Conservation (phyloP, 1,140 invertebrate genomes). For the Drosophila guanche region DNA sequence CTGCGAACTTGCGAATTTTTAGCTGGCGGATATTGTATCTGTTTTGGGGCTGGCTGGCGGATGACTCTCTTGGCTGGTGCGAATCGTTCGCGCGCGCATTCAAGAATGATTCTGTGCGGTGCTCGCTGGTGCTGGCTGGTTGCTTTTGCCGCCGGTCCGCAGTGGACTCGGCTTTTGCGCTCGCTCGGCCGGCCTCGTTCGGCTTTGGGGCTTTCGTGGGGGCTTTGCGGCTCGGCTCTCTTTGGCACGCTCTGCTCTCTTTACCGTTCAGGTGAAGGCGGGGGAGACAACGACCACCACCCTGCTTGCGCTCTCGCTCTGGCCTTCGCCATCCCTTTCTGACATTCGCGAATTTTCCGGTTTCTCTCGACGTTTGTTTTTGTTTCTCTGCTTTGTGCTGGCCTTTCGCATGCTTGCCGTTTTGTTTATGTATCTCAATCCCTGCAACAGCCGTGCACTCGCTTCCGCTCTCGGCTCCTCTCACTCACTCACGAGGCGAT, state of each 20-base stretch:
- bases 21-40: slow-evolving; percentile 8
- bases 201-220: slow-evolving; percentile 22
- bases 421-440: slow-evolving; percentile 74
- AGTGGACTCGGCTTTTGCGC: slow-evolving; percentile 32
- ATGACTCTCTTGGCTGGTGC: slow-evolving; percentile 57
- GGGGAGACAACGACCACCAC: neutral
- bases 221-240: slow-evolving; percentile 13
- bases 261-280: slow-evolving; percentile 10
- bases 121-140: slow-evolving; percentile 20
- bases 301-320: slow-evolving; percentile 49
- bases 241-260: slow-evolving; percentile 16
- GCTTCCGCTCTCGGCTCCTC: slow-evolving; percentile 1
- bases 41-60: slow-evolving; percentile 14
- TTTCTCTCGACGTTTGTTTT: slow-evolving; percentile 70
- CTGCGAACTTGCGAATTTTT: slow-evolving; percentile 30
- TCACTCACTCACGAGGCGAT: slow-evolving; percentile 13
- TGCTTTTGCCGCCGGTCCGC: slow-evolving; percentile 55
- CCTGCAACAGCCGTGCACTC: slow-evolving; percentile 51
- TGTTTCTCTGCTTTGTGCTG: slow-evolving; percentile 78
- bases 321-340: slow-evolving; percentile 10
- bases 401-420: slow-evolving; percentile 71
- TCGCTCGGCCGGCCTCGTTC: slow-evolving; percentile 45
- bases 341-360: slow-evolving; percentile 53
- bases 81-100: slow-evolving; percentile 82
- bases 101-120: slow-evolving; percentile 81